phyloP scores from a whole-genome alignment of 2,888 invertebrate genomes.

The Diaprepes abbreviatus region DNA sequence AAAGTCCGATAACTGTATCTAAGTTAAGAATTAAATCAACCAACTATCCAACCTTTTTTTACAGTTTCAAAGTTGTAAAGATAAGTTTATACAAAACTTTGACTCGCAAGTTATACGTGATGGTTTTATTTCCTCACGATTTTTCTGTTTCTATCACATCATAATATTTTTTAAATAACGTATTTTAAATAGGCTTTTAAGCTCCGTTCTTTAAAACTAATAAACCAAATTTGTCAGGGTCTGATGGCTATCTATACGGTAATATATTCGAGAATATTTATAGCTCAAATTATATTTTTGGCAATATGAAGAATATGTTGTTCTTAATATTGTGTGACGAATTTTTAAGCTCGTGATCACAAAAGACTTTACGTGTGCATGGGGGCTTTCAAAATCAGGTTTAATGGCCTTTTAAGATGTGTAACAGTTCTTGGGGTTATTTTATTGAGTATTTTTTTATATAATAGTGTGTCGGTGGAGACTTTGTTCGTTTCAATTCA shows the following conservation, averaged over 20 bases:
- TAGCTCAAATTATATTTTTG: conserved; percentile 54
- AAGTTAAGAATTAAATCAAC: no score
- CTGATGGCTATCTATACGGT: conserved; percentile 56
- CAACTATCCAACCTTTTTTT: no score
- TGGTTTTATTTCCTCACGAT: no score
- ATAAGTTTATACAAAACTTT: no score
- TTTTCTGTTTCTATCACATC: not conserved
- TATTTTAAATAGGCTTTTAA: conserved; percentile 30
- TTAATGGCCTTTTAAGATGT: conserved; percentile 21
- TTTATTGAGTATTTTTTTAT: no score
- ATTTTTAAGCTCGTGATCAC: conserved; percentile 37
- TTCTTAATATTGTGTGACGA: conserved; percentile 58
- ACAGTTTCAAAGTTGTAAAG: no score
- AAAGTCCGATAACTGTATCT: no score
- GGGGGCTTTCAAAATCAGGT: conserved; percentile 9
- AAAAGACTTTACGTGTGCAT: not conserved
- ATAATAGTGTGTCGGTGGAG: no score
- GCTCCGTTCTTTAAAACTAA: conserved; percentile 52
- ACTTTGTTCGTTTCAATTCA: no score
- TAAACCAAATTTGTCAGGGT: conserved; percentile 57
- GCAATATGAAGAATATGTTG: conserved; percentile 54
- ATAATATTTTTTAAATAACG: not conserved
- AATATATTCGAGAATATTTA: conserved; percentile 58
- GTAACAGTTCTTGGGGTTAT: not conserved
- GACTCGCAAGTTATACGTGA: conserved; percentile 52